A percentile compares a stretch with the other conserved stretches of the same genome.
phyloP scores from a whole-genome alignment of 2,797 vertebrate genomes.

The Falco cherrug region DNA sequence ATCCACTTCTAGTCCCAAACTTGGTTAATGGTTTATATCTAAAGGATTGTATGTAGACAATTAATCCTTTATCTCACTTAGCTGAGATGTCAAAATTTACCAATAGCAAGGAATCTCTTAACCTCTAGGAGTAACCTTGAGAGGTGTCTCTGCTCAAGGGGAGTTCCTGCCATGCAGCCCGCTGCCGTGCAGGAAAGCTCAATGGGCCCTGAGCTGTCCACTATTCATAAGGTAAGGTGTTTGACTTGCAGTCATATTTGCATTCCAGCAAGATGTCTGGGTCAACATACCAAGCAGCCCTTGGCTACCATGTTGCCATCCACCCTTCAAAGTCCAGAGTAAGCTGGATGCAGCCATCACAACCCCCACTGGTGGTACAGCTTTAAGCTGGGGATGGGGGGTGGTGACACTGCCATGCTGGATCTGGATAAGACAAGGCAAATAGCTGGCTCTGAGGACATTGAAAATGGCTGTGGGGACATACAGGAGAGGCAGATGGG shows the following conservation, averaged over 20 bases:
- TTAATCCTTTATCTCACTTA: not conserved
- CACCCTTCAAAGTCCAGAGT: too few relatives aligned
- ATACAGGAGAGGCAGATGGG: not conserved
- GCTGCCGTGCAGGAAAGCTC: not conserved
- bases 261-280: too few relatives aligned
- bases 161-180: not conserved
- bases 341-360: too few relatives aligned
- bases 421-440: not conserved
- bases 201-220: not conserved
- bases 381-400: too few relatives aligned
- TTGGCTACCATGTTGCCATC: too few relatives aligned
- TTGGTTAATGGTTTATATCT: not conserved
- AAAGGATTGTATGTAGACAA: not conserved
- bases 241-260: too few relatives aligned
- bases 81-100: not conserved
- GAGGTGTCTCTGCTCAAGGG: not conserved
- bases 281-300: too few relatives aligned
- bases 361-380: too few relatives aligned
- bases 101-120: not conserved
- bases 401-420: too few relatives aligned
- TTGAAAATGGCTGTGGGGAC: not conserved
- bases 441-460: not conserved
- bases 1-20: not conserved
- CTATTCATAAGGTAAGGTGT: not conserved
- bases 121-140: not conserved